These are phyloP conservation scores for Orius laevigatus DNA, from an alignment of 1,140 invertebrate species.

Conservation along the genomic window DNA sequence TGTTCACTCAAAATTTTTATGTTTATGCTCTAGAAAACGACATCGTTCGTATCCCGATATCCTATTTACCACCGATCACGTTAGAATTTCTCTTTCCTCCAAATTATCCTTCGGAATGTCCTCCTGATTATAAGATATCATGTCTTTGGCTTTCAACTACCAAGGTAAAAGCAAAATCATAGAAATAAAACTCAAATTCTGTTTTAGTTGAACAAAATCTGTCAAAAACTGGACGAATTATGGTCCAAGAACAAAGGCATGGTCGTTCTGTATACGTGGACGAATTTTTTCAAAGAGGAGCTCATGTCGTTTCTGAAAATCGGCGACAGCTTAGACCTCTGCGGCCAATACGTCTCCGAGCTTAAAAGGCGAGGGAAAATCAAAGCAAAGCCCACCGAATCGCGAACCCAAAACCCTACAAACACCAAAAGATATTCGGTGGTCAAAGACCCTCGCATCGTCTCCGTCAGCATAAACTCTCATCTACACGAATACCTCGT, in stretches of 20 bases:
- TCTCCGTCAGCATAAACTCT: not conserved
- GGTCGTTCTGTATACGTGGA: conserved; percentile 39
- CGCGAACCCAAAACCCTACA: not conserved
- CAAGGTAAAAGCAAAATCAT: too few species aligned
- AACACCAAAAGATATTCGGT: conserved; percentile 3
- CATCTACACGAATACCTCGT: conserved; percentile 26
- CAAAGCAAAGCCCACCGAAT: conserved; percentile 2
- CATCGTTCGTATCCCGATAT: too few species aligned
- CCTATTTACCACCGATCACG: too few species aligned
- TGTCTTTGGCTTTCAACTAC: too few species aligned
- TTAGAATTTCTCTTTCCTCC: too few species aligned
- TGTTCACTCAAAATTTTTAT: too few species aligned
- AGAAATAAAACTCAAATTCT: conserved; percentile 1
- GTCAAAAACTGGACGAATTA: conserved; percentile 35
- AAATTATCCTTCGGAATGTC: too few species aligned
- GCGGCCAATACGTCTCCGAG: not conserved
- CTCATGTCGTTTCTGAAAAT: conserved; percentile 29
- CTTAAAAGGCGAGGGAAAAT: not conserved
- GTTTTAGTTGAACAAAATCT: conserved; percentile 31
- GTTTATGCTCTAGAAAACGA: too few species aligned
- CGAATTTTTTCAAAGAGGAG: conserved; percentile 38
- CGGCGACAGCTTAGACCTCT: conserved; percentile 22
- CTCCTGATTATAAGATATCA: too few species aligned
- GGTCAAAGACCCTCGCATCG: not conserved
- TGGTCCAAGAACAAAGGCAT: conserved; percentile 35